A percentile compares a stretch with the other conserved stretches of the same genome.
Conservation (phyloP, 2,797 vertebrate genomes). For the Spinus pinus region DNA sequence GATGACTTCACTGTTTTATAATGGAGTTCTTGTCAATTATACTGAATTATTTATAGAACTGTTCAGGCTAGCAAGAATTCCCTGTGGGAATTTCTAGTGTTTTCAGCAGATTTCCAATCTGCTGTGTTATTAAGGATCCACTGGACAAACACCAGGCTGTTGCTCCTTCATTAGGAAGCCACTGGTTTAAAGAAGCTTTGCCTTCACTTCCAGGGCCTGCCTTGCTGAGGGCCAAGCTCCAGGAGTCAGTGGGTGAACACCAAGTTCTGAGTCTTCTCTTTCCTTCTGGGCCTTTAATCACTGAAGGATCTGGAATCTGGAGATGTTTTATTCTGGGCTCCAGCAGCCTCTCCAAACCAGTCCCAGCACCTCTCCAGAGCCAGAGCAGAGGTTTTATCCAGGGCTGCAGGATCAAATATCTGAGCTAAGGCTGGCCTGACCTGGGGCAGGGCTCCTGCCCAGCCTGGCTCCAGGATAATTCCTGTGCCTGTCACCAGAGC, state of each 20-base stretch:
- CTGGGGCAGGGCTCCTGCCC: not conserved
- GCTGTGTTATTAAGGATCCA: not conserved
- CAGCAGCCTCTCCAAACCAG: not conserved
- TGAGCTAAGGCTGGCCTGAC: not conserved
- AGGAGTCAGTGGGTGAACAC: rapidly evolving
- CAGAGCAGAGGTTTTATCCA: not conserved
- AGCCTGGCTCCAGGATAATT: not conserved
- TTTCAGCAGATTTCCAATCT: not conserved
- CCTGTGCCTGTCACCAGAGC: not conserved
- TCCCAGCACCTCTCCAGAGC: not conserved
- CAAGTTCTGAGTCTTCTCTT: not conserved
- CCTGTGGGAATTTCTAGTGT: not conserved
- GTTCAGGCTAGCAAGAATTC: not conserved
- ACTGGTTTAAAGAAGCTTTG: not conserved
- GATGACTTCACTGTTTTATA: not conserved
- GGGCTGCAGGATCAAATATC: not conserved
- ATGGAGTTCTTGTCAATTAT: not conserved
- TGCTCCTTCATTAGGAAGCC: not conserved
- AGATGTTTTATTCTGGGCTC: not conserved
- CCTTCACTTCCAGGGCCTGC: rapidly evolving
- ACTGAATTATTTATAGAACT: not conserved
- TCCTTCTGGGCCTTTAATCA: not conserved
- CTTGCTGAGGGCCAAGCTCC: not conserved
- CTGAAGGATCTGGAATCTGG: rapidly evolving
- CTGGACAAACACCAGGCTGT: not conserved